Base-by-base conservation (phyloP, 2,797 vertebrate genomes). In the Sebastiscus albofasciatus region DNA sequence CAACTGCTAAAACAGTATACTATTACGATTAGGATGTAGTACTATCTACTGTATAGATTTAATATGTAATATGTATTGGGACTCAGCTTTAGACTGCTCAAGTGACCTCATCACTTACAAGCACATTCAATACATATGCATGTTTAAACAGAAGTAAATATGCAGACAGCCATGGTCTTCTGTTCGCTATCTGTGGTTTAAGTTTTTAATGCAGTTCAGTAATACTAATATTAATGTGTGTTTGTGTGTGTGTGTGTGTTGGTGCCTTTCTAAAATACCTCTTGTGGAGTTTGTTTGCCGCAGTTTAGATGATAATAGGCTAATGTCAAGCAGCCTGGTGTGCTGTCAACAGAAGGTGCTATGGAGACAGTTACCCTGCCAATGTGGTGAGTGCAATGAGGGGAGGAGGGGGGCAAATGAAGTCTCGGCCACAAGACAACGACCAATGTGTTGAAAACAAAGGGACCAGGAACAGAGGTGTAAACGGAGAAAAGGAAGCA, bases 331-430 rank as follows among this genome's bases (percentile, higher is more conserved):
- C 20, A 20, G 61, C 56, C 34, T 75, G 59, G 42, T 76, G 62
- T 69, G 12, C 22, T 73, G 79, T 83, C 69, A 91, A 86, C 84
- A 86, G 16, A 81, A 72, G 49, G 60, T 80, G 64, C 83, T 72
- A 90, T 92, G 87, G 90, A 81, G 64, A 87, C 81, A 0, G 87
- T 90, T 77, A 61, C 92, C 79, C 6, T 78, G 87, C 52, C 80
- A 69, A 27, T 84, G 67, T 61, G 31, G n/a, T 14, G 66, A 55
- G 24, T 79, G 59, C 31, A 72, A 2, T 39, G 60, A 34, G 13
- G 20, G 42, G 31, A 79, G 31, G 82, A 72, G 36, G 46, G 54
- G 18, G 4, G 10, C 16, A 61, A 64, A n/a, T 62, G 39, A 69
- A 86, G 79, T 76, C 82, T 83, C 36, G 78, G 77, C 39, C 16